Percentiles rank a stretch among this genome's conserved stretches.
Evolutionary conservation across 1,140 invertebrate species (phyloP).

Genomic region (Drosophila kohkoa): DNA sequence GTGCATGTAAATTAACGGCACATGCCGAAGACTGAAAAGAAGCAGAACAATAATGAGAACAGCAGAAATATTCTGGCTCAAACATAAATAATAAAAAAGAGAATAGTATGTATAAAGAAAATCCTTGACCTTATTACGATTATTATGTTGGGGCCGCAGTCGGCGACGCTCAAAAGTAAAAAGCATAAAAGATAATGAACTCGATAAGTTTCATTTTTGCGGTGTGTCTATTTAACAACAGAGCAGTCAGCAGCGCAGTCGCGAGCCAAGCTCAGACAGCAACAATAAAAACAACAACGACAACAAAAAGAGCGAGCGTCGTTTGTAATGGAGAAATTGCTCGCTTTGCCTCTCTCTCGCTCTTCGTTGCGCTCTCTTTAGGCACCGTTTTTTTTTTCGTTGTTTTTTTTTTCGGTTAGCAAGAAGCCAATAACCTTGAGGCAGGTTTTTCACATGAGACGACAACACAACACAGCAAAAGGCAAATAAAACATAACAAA

Average conservation of each 20-base stretch:
- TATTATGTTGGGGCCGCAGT: slow-evolving; percentile 17
- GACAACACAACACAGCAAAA: slow-evolving; percentile 30
- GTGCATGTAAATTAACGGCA: slow-evolving; percentile 9
- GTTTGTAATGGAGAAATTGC: slow-evolving; percentile 76
- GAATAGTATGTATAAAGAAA: slow-evolving; percentile 48
- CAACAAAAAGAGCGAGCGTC: slow-evolving; percentile 43
- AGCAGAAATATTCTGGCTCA: not conserved
- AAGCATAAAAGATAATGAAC: slow-evolving; percentile 66
- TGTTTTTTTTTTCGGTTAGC: slow-evolving; percentile 55
- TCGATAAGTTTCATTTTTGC: slow-evolving; percentile 63
- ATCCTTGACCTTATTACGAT: slow-evolving; percentile 70
- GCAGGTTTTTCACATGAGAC: slow-evolving; percentile 77
- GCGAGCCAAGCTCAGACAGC: slow-evolving; percentile 34
- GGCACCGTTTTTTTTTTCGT: slow-evolving; percentile 44
- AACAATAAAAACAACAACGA: slow-evolving; percentile 10
- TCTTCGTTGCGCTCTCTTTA: slow-evolving; percentile 55
- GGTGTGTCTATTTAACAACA: slow-evolving; percentile 28
- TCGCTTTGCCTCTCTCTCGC: slow-evolving; percentile 51
- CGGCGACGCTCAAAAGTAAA: slow-evolving; percentile 11
- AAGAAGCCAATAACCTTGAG: slow-evolving; percentile 79
- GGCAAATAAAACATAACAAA: slow-evolving; percentile 22
- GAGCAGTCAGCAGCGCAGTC: slow-evolving; percentile 14
- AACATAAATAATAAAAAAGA: slow-evolving; percentile 11
- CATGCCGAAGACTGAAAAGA: slow-evolving; percentile 1
- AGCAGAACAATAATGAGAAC: not conserved